Conservation (phyloP, 2,888 invertebrate genomes). For the Seira ritae region DNA sequence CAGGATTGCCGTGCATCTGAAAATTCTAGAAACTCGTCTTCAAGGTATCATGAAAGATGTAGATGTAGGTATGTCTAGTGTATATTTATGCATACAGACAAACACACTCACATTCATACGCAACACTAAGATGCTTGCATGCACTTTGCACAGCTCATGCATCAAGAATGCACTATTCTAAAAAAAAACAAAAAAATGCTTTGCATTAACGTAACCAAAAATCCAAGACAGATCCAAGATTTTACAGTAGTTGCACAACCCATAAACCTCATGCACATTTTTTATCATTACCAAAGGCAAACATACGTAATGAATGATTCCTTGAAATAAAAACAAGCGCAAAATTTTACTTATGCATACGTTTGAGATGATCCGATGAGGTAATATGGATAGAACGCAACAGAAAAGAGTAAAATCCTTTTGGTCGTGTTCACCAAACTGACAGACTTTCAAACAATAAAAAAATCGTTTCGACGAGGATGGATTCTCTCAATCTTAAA, state of each 20-base stretch:
- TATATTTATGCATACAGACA: not conserved
- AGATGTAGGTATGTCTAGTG: not conserved
- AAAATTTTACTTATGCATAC: not conserved
- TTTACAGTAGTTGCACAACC: constrained; percentile 13
- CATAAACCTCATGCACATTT: not conserved
- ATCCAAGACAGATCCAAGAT: not conserved
- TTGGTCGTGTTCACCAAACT: not conserved
- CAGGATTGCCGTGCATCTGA: not conserved
- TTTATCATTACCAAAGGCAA: not conserved
- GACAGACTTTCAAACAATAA: constrained; percentile 8
- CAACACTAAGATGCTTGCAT: not conserved
- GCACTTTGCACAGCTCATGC: not conserved
- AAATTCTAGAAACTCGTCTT: not conserved
- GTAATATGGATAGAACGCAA: not conserved
- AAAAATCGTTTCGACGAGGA: not conserved
- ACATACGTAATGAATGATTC: not conserved
- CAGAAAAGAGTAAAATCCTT: not conserved
- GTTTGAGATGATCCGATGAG: too few species aligned
- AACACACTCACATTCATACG: not conserved
- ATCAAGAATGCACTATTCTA: not conserved
- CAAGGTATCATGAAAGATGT: not conserved
- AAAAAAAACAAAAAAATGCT: not conserved
- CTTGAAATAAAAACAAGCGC: not conserved
- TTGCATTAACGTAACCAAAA: not conserved
- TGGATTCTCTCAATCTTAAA: not conserved